Conservation (phyloP, 2,113 vertebrate genomes). For the Neodontobutis hainanensis region DNA sequence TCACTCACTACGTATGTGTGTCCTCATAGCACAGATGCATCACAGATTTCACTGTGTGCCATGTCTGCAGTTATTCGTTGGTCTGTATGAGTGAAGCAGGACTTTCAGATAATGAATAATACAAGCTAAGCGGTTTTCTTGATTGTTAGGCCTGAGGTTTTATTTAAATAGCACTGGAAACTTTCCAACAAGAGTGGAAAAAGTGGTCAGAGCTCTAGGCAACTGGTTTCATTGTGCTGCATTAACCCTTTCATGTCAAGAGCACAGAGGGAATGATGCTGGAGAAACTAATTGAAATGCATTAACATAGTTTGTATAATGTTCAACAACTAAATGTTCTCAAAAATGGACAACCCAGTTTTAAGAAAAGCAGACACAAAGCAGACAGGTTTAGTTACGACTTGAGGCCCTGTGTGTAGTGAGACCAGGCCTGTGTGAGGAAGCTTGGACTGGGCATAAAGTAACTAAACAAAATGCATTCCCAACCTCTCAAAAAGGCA, state of each 20-base stretch:
- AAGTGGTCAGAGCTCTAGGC: conserved; percentile 68
- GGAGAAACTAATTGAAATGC: no score
- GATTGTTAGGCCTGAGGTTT: conserved; percentile 63
- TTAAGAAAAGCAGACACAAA: background rate
- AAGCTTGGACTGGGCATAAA: conserved; percentile 26
- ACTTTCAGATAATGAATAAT: conserved; percentile 41
- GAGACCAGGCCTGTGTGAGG: conserved; percentile 10
- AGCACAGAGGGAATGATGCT: background rate
- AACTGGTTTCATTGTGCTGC: conserved; percentile 58
- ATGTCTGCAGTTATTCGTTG: background rate
- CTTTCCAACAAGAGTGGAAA: conserved; percentile 76
- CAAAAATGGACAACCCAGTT: background rate
- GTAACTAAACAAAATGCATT: conserved; percentile 59
- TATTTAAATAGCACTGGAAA: conserved; percentile 78
- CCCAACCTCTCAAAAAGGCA: conserved; percentile 62
- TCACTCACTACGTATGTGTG: conserved; percentile 2
- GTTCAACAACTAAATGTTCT: background rate
- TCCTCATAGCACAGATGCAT: background rate
- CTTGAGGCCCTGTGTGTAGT: conserved; percentile 9
- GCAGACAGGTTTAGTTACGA: background rate
- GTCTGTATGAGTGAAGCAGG: conserved; percentile 11
- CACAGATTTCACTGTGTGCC: background rate
- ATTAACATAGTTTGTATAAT: no score
- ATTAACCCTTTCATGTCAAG: conserved; percentile 63
- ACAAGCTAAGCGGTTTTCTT: conserved; percentile 55